phyloP scores from a whole-genome alignment of 2,113 vertebrate species.

The Climacteris rufus region DNA sequence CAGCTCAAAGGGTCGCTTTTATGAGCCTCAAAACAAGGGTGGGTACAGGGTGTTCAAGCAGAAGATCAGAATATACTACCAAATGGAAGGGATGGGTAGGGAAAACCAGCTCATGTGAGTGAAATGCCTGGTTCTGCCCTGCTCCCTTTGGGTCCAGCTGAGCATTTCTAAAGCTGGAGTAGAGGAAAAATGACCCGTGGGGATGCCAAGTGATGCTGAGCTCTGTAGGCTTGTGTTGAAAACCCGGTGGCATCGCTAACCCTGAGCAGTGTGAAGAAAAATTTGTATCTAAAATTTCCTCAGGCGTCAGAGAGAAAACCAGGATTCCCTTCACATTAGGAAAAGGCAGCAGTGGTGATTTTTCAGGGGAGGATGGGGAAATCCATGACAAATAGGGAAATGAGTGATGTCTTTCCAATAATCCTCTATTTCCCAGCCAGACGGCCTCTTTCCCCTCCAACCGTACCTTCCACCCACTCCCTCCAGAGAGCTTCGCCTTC shows the following conservation, averaged over 20 bases:
- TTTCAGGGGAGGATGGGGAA: neutral
- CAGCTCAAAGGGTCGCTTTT: neutral
- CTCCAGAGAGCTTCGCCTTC: neutral
- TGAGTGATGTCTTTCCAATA: neutral
- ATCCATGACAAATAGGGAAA: neutral
- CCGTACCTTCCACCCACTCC: neutral
- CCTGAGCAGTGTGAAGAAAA: neutral
- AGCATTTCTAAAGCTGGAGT: neutral
- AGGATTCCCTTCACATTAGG: neutral
- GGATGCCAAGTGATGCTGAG: neutral
- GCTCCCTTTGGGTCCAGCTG: neutral
- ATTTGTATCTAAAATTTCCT: neutral
- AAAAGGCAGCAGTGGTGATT: neutral
- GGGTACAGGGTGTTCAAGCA: neutral
- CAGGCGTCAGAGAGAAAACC: neutral
- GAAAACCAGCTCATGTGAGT: neutral
- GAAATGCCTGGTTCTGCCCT: neutral
- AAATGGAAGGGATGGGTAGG: neutral
- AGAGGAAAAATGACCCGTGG: neutral
- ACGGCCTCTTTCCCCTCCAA: neutral
- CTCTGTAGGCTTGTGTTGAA: neutral
- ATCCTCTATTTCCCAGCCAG: neutral
- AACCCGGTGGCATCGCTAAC: fast-evolving
- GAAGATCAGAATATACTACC: neutral
- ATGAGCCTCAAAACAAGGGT: neutral